Conservation (phyloP, 2,888 invertebrate species). For the Cepaea hortensis region DNA sequence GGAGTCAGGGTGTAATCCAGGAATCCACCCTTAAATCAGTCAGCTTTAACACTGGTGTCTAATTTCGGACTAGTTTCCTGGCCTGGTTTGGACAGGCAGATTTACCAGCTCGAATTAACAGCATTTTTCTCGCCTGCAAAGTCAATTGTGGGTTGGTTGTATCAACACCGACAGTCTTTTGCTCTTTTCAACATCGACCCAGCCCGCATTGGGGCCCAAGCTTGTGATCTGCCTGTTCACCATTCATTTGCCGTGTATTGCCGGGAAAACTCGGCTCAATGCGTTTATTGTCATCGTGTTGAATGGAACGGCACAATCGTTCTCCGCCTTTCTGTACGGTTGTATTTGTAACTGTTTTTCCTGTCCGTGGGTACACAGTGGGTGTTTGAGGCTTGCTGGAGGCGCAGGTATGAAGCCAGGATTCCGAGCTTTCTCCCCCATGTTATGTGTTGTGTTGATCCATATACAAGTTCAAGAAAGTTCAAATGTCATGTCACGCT, state of each 20-base stretch:
- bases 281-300: neutral
- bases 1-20: neutral
- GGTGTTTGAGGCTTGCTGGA: no score
- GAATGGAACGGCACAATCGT: constrained; percentile 6
- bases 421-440: no score
- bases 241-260: constrained; percentile 12
- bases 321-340: constrained; percentile 8
- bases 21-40: neutral
- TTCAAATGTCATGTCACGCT: no score
- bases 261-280: constrained; percentile 5
- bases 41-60: constrained; percentile 4
- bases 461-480: no score
- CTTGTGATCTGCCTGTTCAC: constrained; percentile 24
- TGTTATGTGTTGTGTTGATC: no score
- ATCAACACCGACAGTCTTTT: constrained; percentile 15
- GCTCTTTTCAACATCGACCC: constrained; percentile 36
- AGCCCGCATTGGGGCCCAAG: constrained; percentile 13
- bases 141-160: constrained; percentile 44
- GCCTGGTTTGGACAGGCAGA: neutral
- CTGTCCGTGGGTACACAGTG: neutral
- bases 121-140: constrained; percentile 31
- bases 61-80: neutral
- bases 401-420: no score
- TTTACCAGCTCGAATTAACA: constrained; percentile 23
- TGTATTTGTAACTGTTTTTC: constrained; percentile 18